Conservation (phyloP, 1,140 invertebrate genomes). For the Stenopsyche tienmushanensis region DNA sequence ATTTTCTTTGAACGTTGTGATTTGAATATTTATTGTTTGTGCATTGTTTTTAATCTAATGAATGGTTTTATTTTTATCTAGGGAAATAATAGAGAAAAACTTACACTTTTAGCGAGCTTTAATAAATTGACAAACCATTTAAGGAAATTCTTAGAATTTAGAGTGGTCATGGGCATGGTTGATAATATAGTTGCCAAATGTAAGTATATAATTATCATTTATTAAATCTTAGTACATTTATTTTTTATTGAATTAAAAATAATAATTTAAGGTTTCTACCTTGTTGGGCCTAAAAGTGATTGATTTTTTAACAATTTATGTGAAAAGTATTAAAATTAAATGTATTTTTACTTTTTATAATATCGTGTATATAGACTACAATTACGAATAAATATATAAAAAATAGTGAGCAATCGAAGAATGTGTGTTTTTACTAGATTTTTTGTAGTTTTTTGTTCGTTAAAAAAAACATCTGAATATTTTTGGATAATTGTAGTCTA, state of each 20-base stretch:
- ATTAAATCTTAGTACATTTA: constrained; percentile 9
- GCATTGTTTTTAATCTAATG: too few species aligned
- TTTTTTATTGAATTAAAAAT: constrained; percentile 6
- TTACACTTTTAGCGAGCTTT: constrained; percentile 85
- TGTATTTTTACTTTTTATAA: too few species aligned
- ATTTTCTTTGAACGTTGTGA: constrained; percentile 31
- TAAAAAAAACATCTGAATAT: too few species aligned
- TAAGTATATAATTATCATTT: constrained; percentile 56
- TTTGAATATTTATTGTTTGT: constrained; percentile 2
- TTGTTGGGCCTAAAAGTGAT: too few species aligned
- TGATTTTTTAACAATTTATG: background rate
- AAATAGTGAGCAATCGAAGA: too few species aligned
- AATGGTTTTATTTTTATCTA: constrained; percentile 48
- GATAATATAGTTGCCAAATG: constrained; percentile 98
- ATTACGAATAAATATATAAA: too few species aligned
- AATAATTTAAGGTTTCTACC: constrained; percentile 12
- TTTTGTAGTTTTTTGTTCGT: too few species aligned
- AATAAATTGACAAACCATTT: constrained; percentile 87
- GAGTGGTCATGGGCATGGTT: constrained; percentile 88
- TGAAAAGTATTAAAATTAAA: background rate
- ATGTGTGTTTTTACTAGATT: too few species aligned
- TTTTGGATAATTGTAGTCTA: too few species aligned
- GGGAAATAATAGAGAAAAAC: constrained; percentile 86
- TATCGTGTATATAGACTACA: too few species aligned
- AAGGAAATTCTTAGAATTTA: constrained; percentile 87